Evolutionary conservation across 2,888 invertebrate species (phyloP).

Genomic region (Ormia ochracea): DNA sequence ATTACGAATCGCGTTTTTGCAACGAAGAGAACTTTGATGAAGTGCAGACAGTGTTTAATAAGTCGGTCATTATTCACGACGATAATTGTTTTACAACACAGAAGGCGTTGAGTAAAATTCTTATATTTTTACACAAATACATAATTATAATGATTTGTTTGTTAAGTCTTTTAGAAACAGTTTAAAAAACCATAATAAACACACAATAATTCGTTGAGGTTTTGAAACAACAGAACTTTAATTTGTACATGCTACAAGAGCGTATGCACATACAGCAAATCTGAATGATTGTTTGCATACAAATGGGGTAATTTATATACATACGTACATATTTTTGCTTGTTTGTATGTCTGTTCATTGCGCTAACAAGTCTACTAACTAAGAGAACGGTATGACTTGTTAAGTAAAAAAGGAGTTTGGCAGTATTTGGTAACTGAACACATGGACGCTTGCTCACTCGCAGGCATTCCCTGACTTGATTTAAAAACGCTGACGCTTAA

Average conservation of each 20-base stretch:
- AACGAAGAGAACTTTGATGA: too few species aligned
- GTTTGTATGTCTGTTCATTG: constrained; percentile 19
- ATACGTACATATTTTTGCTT: neutral
- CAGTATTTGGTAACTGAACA: constrained; percentile 58
- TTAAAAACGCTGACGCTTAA: constrained; percentile 55
- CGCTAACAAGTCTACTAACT: neutral
- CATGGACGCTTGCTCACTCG: neutral
- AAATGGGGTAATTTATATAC: neutral
- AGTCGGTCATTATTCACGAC: neutral
- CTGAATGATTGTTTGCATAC: too few species aligned
- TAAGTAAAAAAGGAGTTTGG: constrained; percentile 50
- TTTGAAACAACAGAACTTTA: constrained; percentile 6
- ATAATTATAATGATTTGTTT: constrained; percentile 60
- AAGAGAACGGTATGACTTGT: constrained; percentile 23
- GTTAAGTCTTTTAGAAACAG: constrained; percentile 49
- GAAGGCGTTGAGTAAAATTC: constrained; percentile 28
- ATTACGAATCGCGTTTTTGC: too few species aligned
- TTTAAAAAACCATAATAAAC: constrained; percentile 63
- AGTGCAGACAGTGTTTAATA: neutral
- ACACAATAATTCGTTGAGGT: constrained; percentile 60
- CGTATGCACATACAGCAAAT: constrained; percentile 17
- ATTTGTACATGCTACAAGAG: constrained; percentile 48
- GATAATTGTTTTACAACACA: neutral
- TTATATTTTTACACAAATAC: constrained; percentile 8
- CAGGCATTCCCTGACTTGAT: neutral